Conservation (phyloP, 1,140 invertebrate species). For the Manduca sexta region DNA sequence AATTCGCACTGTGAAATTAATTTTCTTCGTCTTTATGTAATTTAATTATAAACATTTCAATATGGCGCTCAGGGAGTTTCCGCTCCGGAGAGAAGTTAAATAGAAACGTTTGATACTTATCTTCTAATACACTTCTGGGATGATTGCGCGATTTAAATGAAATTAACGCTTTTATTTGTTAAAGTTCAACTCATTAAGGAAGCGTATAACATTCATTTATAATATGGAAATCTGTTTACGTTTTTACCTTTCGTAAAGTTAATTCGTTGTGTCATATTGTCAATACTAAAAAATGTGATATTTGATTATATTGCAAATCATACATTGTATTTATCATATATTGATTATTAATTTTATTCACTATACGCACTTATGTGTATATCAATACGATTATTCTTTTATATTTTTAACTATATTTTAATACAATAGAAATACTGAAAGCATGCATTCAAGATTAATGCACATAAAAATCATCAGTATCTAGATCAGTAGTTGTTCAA, state of each 20-base stretch:
- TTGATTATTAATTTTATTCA: no score
- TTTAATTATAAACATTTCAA: slow-evolving; percentile 74
- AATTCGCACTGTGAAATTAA: slow-evolving; percentile 70
- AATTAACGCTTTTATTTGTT: slow-evolving; percentile 48
- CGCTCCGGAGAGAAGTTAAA: slow-evolving; percentile 64
- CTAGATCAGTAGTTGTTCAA: slow-evolving; percentile 7
- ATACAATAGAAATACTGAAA: no score
- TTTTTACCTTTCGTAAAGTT: no score
- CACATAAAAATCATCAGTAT: slow-evolving; percentile 7
- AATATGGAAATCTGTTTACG: no score
- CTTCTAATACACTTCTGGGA: slow-evolving; percentile 66
- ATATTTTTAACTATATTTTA: no score
- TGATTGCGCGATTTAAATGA: slow-evolving; percentile 56
- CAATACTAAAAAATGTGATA: no score
- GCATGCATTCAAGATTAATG: no score
- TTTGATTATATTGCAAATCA: not conserved
- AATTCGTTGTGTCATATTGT: no score
- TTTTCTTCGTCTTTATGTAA: slow-evolving; percentile 74
- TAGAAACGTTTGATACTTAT: slow-evolving; percentile 73
- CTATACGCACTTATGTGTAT: no score
- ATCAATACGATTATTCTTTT: no score
- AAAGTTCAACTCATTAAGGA: not conserved
- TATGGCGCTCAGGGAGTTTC: slow-evolving; percentile 68
- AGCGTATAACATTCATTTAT: no score
- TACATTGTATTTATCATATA: no score